Evolutionary conservation across 1,140 invertebrate species (phyloP).

Genomic region (Trichonephila inaurata): DNA sequence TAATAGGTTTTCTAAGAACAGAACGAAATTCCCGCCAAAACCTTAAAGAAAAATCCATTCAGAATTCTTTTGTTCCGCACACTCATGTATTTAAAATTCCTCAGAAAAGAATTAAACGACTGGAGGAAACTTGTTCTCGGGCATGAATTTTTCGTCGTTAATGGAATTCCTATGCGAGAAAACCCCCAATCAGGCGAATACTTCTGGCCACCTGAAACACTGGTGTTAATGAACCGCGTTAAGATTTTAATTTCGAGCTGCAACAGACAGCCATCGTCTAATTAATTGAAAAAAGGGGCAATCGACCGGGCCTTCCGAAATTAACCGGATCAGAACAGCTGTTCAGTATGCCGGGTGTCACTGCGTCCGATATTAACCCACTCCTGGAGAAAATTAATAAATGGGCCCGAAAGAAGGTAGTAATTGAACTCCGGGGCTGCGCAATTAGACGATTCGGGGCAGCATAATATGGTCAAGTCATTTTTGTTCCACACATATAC

Average conservation of each 20-base stretch:
- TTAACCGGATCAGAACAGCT: constrained; percentile 52
- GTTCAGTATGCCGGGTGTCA: constrained; percentile 27
- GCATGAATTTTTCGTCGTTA: background rate
- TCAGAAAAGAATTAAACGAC: background rate
- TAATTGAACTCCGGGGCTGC: constrained; percentile 36
- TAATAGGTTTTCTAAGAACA: too few relatives aligned
- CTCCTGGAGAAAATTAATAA: constrained; percentile 68
- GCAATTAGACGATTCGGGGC: background rate
- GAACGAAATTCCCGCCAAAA: too few relatives aligned
- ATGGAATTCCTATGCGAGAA: background rate
- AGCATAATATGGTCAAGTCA: constrained; percentile 4
- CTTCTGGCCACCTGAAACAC: background rate
- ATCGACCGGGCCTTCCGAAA: constrained; percentile 17
- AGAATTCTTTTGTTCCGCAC: too few relatives aligned
- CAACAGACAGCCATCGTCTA: background rate
- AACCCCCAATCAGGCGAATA: background rate
- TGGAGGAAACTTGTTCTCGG: background rate
- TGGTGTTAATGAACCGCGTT: background rate
- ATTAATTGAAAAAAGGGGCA: constrained; percentile 5
- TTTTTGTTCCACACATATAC: constrained; percentile 37
- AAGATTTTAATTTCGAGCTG: constrained; percentile 14
- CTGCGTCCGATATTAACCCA: constrained; percentile 51
- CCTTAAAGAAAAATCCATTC: too few relatives aligned
- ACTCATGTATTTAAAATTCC: background rate
- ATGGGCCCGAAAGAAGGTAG: constrained; percentile 7